phyloP scores from a whole-genome alignment of 2,888 invertebrate genomes.

The Trichogramma evanescens region DNA sequence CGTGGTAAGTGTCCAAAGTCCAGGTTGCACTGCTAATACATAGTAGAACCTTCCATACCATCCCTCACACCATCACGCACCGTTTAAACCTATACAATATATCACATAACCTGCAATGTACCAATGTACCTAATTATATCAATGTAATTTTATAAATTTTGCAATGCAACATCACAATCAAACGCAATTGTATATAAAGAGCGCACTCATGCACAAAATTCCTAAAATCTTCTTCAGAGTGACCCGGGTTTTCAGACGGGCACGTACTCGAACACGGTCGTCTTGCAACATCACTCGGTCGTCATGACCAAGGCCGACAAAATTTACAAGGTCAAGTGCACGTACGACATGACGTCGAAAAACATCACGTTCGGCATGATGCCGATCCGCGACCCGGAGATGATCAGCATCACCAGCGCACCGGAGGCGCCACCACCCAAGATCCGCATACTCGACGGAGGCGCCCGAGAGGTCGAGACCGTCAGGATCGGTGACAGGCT shows the following conservation, averaged over 20 bases:
- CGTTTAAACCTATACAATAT: not conserved
- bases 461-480: conserved; percentile 84
- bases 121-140: not conserved
- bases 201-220: too few species aligned
- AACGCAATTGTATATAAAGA: too few species aligned
- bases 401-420: conserved; percentile 91
- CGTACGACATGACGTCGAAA: conserved; percentile 93
- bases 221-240: conserved; percentile 30
- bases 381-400: conserved; percentile 92
- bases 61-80: not conserved
- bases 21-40: not conserved
- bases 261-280: conserved; percentile 89
- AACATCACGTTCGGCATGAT: conserved; percentile 97
- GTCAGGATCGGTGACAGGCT: conserved; percentile 90
- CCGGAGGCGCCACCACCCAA: conserved; percentile 92
- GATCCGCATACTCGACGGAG: conserved; percentile 82
- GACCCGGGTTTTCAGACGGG: conserved; percentile 64
- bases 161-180: too few species aligned
- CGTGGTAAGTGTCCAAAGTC: conserved; percentile 62
- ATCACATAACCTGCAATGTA: too few species aligned
- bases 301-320: conserved; percentile 96
- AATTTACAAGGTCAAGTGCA: conserved; percentile 93
- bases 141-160: not conserved
- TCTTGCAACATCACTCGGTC: conserved; percentile 89
- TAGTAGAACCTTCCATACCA: not conserved